Evolutionary conservation across 2,113 vertebrate genomes (phyloP), one percentile per base, ranked within the genome.

Genomic region (Otus sunia): DNA sequence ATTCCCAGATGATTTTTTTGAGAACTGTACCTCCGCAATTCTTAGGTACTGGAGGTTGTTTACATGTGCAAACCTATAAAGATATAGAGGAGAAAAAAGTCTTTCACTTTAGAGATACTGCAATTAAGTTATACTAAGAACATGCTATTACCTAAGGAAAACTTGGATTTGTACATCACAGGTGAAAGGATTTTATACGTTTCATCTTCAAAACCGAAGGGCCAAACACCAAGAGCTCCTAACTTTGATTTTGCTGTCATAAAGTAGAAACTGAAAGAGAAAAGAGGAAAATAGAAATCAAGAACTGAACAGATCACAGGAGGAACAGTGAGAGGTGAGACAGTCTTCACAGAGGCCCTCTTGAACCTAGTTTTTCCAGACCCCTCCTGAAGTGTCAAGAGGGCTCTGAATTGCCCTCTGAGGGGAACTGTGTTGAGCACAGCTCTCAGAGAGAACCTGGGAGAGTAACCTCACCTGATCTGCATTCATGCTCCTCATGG

Each of bases 331-430:
- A 72, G 63, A 47, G 12, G 16, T 34, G 8, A 69, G 49, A 19
- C 68, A 21, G 17, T 29, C 36, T 64, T 59, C 53, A 34, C 6
- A 64, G 66, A 74, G 14, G 10, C 3, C 41, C 7, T 45, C 39
- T 26, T 55, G 34, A 22, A 30, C 49, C 7, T 64, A 13, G 1
- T 55, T 81, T 87, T 77, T 12, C 53, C 13, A 49, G 37, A 22
- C 9, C 0, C 2, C 1, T 27, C 5, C 21, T 81, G 29, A 66
- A 71, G 13, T 1, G 7, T 25, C 27, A 52, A 2, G 7, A 39
- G 27, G 71, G 6, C 30, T 62, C 49, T 39, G 23, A 60, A 37
- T n/a, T 58, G 9, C 18, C 23, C 20, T 76, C 50, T 58, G 55
- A 66, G 22, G 15, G 12, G 9, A 82, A 5, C 19, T 8, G 5